Evolutionary conservation across 2,888 invertebrate genomes (phyloP), one percentile per base, ranked within the genome.

Genomic region (Eilema griseolum): DNA sequence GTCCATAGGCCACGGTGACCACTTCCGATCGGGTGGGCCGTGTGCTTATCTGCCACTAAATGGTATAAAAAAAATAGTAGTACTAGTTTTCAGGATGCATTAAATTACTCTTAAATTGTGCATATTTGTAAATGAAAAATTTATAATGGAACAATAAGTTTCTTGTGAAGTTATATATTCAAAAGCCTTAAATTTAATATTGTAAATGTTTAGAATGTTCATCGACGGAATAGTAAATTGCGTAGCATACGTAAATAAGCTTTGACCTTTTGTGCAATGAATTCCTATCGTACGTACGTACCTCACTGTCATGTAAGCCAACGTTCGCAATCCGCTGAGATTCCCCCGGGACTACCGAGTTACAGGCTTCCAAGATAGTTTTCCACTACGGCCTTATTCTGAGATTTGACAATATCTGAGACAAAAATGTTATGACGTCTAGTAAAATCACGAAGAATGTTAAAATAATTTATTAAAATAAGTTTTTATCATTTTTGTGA

Each of bases 341-440:
- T 85, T 87, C 84, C 85, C 86, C 60, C 57, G 80, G 85, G 83
- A 86, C 77, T 81, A 72, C 80, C 74, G 77, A 80, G 71, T 82
- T 78, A 74, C 71, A 72, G 69, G 72, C 68, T 63, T 66, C 77
- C 74, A 77, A 82, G 79, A 82, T 80, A 66, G 74, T 70, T 76
- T 79, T 72, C 57, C 56, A 80, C 74, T 61, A 61, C 72, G 67
- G 74, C 72, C 66, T 64, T 82, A 84, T 83, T 84, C 83, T 77
- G 77, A 66, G 65, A 23, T 10, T 56, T 70, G n/a, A n/a, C n/a
- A n/a, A n/a, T n/a, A n/a, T n/a, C 68, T 5, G 8, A 33, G 31
- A 11, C 5, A 37, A 41, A 14, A 3, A 26, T 46, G 2, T 12
- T 46, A n/a, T n/a, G n/a, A n/a, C n/a, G n/a, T n/a, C n/a, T n/a